phyloP scores from a whole-genome alignment of 2,113 vertebrate genomes.

The Heloderma charlesbogerti region DNA sequence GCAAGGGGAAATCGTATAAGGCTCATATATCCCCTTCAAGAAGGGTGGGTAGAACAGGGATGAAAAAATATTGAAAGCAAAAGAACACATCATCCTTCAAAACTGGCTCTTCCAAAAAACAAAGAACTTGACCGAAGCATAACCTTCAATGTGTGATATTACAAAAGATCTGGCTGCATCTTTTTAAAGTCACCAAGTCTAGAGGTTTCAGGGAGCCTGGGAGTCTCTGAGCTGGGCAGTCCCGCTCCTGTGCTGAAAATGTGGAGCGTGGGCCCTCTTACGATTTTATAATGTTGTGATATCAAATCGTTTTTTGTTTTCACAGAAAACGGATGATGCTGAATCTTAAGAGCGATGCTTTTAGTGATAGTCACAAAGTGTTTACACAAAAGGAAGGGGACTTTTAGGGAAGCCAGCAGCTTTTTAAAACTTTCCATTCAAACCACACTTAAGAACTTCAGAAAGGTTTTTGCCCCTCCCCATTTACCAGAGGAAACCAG shows the following conservation, averaged over 20 bases:
- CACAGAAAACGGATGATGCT: slow-evolving; percentile 26
- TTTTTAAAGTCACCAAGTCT: slow-evolving; percentile 21
- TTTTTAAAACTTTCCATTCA: not conserved
- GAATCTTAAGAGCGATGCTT: slow-evolving; percentile 11
- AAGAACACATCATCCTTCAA: slow-evolving; percentile 7
- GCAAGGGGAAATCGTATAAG: slow-evolving; percentile 31
- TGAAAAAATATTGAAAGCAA: slow-evolving; percentile 1
- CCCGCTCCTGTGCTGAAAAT: slow-evolving; percentile 30
- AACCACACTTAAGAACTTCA: not conserved
- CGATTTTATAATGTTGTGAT: slow-evolving; percentile 46
- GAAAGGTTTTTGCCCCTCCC: not conserved
- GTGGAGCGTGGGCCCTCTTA: not conserved
- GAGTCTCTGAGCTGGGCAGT: slow-evolving; percentile 12
- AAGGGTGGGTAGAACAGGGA: not conserved
- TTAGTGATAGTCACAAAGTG: slow-evolving; percentile 25
- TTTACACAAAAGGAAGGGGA: slow-evolving; percentile 4
- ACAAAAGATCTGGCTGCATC: not conserved
- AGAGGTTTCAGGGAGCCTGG: slow-evolving; percentile 17
- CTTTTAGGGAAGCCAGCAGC: not conserved
- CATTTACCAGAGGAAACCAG: not conserved
- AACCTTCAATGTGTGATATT: slow-evolving; percentile 29
- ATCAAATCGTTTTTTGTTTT: slow-evolving; percentile 16
- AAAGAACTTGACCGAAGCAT: not conserved
- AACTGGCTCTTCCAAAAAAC: slow-evolving; percentile 6
- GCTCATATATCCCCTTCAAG: not conserved